Base-by-base conservation (phyloP, 2,888 invertebrate genomes). In the Erpobdella octoculata region DNA sequence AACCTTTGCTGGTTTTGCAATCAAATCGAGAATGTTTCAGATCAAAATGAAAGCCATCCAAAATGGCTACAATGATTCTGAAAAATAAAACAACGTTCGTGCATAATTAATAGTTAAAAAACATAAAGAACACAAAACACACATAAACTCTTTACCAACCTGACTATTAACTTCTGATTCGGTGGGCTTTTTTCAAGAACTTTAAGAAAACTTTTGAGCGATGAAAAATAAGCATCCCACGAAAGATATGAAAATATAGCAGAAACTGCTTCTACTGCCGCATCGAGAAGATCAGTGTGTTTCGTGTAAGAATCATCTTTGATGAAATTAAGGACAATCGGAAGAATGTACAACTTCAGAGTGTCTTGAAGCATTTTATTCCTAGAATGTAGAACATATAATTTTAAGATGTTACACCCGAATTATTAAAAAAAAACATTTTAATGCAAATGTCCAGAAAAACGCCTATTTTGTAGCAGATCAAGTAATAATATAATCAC, bases 31-130 rank as follows among this genome's bases (percentile, higher is more conserved):
- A 76, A 41, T 75, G 71, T 25, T 48, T 53, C 66, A 95, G 85
- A 85, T 95, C 91, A 82, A 90, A 96, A 84, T 95, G 95, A 80
- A 95, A 96, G 0, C 90, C 88, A 80, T 95, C 92, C 75, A 96
- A 85, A 74, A 96, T 89, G 0, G 88, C 88, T 3, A 84, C 83
- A 48, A 85, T 78, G 18, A 85, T 79, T 74, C 85, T 83, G 77
- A 35, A 78, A 64, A 21, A 41, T 25, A 31, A 62, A 69, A 41
- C 48, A 69, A 12, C 12, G 2, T 65, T 65, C n/a, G 12, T 59
- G n/a, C 21, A 59, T 65, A 31, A 35, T n/a, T n/a, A 35, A 36
- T 35, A 35, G 21, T 36, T 35, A 33, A 65, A 28, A n/a, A 65
- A 8, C 37, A 35, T 36, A 15, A 59, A n/a, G 25, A 12, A 12